Percentiles rank a stretch among this genome's conserved stretches.
Evolutionary conservation across 2,113 vertebrate species (phyloP).

Genomic region (Pampusana beccarii): DNA sequence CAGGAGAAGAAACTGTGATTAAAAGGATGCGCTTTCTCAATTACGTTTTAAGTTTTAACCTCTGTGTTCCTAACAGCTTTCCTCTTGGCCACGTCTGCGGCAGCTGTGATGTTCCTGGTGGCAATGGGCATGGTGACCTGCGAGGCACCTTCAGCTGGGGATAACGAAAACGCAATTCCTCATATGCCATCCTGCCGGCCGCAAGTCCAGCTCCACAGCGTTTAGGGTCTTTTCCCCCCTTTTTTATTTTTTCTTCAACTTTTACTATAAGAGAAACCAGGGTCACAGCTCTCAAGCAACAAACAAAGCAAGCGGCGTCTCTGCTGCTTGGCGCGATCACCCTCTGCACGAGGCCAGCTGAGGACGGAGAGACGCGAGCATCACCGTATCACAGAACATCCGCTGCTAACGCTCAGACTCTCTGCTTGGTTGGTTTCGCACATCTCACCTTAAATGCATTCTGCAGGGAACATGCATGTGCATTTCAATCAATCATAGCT

Average conservation of each 20-base stretch:
- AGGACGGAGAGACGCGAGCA: neutral
- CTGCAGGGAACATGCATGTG: neutral
- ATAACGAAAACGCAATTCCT: fast-evolving
- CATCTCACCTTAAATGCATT: neutral
- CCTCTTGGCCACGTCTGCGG: neutral
- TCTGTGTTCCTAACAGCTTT: neutral
- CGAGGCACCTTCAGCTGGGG: neutral
- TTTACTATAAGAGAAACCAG: neutral
- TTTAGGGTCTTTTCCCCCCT: neutral
- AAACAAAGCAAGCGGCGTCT: neutral
- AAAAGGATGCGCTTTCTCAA: neutral
- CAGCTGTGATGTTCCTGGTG: neutral
- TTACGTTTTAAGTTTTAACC: neutral
- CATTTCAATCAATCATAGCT: conserved; percentile 49
- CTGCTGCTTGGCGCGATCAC: neutral
- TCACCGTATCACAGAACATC: neutral
- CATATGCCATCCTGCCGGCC: neutral
- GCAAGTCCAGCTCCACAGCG: neutral
- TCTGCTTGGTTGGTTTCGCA: neutral
- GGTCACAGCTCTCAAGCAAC: fast-evolving
- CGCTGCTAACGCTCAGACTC: neutral
- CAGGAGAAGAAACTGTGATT: neutral
- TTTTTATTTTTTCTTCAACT: neutral
- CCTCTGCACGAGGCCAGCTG: neutral
- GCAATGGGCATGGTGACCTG: fast-evolving